Conservation (phyloP, 2,888 invertebrate species). For the Teleogryllus oceanicus region DNA sequence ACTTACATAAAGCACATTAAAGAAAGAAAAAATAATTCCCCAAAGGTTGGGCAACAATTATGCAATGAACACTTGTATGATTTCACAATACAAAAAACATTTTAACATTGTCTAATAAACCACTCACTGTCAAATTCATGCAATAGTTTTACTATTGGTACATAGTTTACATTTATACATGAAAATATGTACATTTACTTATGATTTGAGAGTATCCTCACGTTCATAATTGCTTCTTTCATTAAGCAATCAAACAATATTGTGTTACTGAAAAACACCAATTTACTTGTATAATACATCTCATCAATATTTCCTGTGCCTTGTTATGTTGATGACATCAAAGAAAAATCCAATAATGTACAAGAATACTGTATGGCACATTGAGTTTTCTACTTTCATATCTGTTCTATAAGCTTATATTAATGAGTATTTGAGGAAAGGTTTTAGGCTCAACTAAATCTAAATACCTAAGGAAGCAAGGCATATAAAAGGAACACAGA, state of each 20-base stretch:
- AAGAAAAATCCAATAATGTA: neutral
- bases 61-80: neutral
- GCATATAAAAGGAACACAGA: too few relatives aligned
- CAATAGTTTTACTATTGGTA: slow-evolving; percentile 11
- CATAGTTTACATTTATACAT: slow-evolving; percentile 25
- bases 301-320: slow-evolving; percentile 24
- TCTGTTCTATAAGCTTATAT: slow-evolving; percentile 3
- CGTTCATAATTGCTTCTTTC: neutral
- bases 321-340: neutral
- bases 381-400: slow-evolving; percentile 21
- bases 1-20: neutral
- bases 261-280: neutral
- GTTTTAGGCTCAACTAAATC: neutral
- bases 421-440: neutral
- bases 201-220: neutral
- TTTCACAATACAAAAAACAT: slow-evolving; percentile 4
- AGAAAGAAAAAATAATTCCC: neutral
- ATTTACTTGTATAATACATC: neutral
- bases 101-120: neutral
- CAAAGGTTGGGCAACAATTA: neutral
- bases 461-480: too few relatives aligned
- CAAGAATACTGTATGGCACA: slow-evolving; percentile 35
- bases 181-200: slow-evolving; percentile 22
- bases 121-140: neutral
- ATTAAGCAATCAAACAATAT: neutral